phyloP scores from a whole-genome alignment of 2,888 invertebrate species.

The Lysandra coridon region DNA sequence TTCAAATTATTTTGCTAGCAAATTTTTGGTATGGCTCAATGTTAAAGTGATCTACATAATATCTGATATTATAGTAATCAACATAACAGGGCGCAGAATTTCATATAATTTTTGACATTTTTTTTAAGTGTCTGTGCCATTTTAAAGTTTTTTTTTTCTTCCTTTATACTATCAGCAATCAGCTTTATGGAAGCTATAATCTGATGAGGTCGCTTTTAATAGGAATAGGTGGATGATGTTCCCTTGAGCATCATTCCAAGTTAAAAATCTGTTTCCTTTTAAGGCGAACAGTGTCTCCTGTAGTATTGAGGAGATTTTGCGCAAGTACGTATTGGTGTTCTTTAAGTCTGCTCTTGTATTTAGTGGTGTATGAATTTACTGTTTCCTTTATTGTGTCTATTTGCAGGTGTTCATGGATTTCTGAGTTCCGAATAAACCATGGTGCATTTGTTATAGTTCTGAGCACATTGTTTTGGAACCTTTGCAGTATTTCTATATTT shows the following conservation, averaged over 20 bases:
- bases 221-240: not conserved
- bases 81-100: too few relatives aligned
- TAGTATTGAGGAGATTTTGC: not conserved
- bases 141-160: too few relatives aligned
- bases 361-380: not conserved
- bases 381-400: not conserved
- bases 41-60: too few relatives aligned
- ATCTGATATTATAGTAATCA: too few relatives aligned
- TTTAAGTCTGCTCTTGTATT: not conserved
- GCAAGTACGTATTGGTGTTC: not conserved
- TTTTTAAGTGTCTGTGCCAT: too few relatives aligned
- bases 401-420: not conserved
- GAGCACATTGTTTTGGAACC: not conserved
- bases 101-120: too few relatives aligned
- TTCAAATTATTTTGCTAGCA: too few relatives aligned
- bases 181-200: not conserved
- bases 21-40: too few relatives aligned
- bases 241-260: not conserved
- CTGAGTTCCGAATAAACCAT: too few relatives aligned
- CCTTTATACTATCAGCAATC: too few relatives aligned
- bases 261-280: not conserved
- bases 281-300: slow-evolving; percentile 1
- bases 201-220: too few relatives aligned
- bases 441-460: too few relatives aligned
- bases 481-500: not conserved